Percentiles rank a stretch among this genome's conserved stretches.
These are phyloP conservation scores for Polyodon spathula DNA, from an alignment of 2,113 vertebrate species.

Conservation along the genomic window DNA sequence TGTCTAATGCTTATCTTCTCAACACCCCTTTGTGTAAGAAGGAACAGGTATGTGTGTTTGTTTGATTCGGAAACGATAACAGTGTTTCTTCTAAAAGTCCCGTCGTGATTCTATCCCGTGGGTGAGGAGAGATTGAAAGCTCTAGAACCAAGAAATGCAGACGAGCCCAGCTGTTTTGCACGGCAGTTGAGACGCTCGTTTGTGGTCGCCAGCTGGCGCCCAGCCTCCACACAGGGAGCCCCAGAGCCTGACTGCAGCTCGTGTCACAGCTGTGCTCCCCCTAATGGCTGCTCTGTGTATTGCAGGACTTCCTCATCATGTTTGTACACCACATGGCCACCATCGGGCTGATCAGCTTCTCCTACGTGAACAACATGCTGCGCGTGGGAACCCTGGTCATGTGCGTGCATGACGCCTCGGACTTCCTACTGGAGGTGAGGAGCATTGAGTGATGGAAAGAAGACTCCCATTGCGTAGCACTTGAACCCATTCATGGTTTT, in stretches of 20 bases:
- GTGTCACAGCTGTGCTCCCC: not conserved
- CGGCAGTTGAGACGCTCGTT: too few species aligned
- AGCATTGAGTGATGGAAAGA: not conserved
- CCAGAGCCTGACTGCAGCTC: not conserved
- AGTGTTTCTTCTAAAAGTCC: too few species aligned
- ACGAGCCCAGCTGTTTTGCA: too few species aligned
- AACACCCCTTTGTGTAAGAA: too few species aligned
- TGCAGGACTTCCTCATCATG: conserved; percentile 91
- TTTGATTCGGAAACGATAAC: not conserved
- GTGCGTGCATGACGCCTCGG: conserved; percentile 80
- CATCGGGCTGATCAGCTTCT: conserved; percentile 79
- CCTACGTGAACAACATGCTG: conserved; percentile 90
- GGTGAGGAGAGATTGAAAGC: too few species aligned
- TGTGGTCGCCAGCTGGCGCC: too few species aligned
- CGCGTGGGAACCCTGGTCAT: conserved; percentile 82
- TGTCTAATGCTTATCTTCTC: too few species aligned
- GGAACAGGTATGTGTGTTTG: not conserved
- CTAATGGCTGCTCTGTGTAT: not conserved
- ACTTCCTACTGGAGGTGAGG: conserved; percentile 84
- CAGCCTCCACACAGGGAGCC: too few species aligned
- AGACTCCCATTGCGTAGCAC: not conserved
- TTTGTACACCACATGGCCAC: conserved; percentile 87
- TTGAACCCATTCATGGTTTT: not conserved
- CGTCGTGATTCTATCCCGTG: too few species aligned
- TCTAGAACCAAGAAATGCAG: too few species aligned